phyloP scores from a whole-genome alignment of 2,888 invertebrate genomes.

The Drosophila buzzatii region DNA sequence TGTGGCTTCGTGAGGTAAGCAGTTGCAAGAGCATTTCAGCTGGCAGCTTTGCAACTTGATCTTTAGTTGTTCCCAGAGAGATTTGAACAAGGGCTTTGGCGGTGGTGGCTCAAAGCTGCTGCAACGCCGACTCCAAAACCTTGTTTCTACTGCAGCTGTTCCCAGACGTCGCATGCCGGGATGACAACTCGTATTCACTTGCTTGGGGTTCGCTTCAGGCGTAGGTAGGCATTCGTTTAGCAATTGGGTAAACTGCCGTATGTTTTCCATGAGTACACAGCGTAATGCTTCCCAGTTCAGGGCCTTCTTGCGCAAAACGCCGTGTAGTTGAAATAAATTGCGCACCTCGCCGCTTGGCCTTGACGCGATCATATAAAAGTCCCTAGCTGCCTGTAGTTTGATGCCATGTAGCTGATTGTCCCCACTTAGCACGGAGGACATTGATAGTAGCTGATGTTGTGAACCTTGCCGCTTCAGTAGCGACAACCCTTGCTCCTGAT shows the following conservation, averaged over 20 bases:
- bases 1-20: not conserved
- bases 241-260: not conserved
- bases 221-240: not conserved
- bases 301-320: not conserved
- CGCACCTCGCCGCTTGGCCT: accelerated
- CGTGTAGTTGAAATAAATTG: conserved; percentile 6
- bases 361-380: conserved; percentile 11
- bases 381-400: conserved; percentile 14
- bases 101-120: not conserved
- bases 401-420: conserved; percentile 13
- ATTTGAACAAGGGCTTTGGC: too few relatives aligned
- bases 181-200: too few relatives aligned
- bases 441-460: not conserved
- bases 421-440: not conserved
- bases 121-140: not conserved
- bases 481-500: not conserved
- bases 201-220: not conserved
- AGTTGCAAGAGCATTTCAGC: not conserved
- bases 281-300: conserved; percentile 10
- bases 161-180: conserved; percentile 1
- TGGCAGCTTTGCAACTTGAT: not conserved
- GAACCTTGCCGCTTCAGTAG: too few relatives aligned
- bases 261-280: not conserved
- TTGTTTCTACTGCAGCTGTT: accelerated
- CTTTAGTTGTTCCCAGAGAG: not conserved